These are phyloP conservation scores for Planiliza haematocheilus DNA, from an alignment of 2,113 vertebrate species.

Conservation along the genomic window DNA sequence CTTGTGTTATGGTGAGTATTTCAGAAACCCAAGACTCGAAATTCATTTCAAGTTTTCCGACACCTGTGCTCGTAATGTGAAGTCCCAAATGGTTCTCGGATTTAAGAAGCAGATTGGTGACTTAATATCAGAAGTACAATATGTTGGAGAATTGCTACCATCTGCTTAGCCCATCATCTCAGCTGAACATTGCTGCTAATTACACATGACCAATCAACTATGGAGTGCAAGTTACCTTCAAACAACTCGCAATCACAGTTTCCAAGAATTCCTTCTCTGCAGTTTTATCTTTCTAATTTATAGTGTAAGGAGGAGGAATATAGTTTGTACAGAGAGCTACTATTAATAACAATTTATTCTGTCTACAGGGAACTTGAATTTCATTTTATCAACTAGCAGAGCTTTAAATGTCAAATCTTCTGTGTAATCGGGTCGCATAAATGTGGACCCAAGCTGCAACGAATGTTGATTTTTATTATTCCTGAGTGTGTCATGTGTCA, in stretches of 20 bases:
- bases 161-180: slow-evolving; percentile 8
- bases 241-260: slow-evolving; percentile 32
- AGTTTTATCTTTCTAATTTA: slow-evolving; percentile 24
- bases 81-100: neutral
- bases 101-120: slow-evolving; percentile 17
- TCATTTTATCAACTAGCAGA: neutral
- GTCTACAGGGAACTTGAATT: slow-evolving; percentile 1
- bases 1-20: slow-evolving; percentile 66
- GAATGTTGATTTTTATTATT: slow-evolving; percentile 27
- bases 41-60: neutral
- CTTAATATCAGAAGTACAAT: slow-evolving; percentile 20
- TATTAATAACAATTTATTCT: slow-evolving; percentile 6
- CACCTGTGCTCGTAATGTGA: neutral
- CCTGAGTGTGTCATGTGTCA: slow-evolving; percentile 18
- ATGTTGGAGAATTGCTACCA: slow-evolving; percentile 30
- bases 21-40: neutral
- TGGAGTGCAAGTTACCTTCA: slow-evolving; percentile 18
- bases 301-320: neutral
- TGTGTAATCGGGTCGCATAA: slow-evolving; percentile 14
- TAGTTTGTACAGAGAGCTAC: neutral
- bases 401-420: slow-evolving; percentile 8
- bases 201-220: slow-evolving; percentile 25
- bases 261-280: neutral
- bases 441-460: slow-evolving; percentile 19
- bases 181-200: slow-evolving; percentile 20